Evolutionary conservation across 2,797 vertebrate genomes (phyloP), one percentile per base, ranked within the genome.

Genomic region (Stomatorhinus walkeri): DNA sequence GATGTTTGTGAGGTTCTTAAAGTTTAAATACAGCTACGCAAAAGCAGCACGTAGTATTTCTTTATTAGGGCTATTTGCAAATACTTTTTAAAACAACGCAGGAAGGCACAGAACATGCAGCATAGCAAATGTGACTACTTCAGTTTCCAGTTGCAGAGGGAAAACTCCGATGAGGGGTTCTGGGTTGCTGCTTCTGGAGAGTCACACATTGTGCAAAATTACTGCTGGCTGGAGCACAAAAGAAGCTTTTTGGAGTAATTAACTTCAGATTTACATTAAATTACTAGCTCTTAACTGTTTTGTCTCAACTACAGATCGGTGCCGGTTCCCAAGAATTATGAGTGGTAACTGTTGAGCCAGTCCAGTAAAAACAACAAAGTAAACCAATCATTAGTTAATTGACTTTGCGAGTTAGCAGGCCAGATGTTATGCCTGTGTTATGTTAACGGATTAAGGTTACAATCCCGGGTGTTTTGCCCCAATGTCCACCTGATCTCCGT

Each of bases 401-500:
- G 68, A 72, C 68, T 72, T 72, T 72, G 68, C 32, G 36, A 36
- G 68, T 7, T 72, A 72, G 68, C 32, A 36, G 68, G 68, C 68
- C 68, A 72, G 36, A 72, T 19, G 4, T 72, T 72, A 72, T 72
- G 32, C 28, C 32, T 72, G 68, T 36, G 68, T 72, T 72, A 16
- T 40, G 76, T n/a, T 7, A 43, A 43, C 1, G 2, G 16, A 14
- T 36, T 19, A 28, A 87, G 14, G 10, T 14, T 56, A 32, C 4
- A 52, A 40, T 56, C 49, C 51, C 4, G 49, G 83, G 85, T 36
- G 51, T 51, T 56, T 10, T 40, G 46, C 12, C 2, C 28, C 46
- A 24, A 19, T 19, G 52, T 14, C 91, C 91, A 99, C 98, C 98
- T 96, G 90, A 99, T 99, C 93, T 99, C 98, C 0, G 97, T 98